These are phyloP conservation scores for Aplochiton taeniatus DNA, from an alignment of 2,797 vertebrate genomes.

Conservation along the genomic window DNA sequence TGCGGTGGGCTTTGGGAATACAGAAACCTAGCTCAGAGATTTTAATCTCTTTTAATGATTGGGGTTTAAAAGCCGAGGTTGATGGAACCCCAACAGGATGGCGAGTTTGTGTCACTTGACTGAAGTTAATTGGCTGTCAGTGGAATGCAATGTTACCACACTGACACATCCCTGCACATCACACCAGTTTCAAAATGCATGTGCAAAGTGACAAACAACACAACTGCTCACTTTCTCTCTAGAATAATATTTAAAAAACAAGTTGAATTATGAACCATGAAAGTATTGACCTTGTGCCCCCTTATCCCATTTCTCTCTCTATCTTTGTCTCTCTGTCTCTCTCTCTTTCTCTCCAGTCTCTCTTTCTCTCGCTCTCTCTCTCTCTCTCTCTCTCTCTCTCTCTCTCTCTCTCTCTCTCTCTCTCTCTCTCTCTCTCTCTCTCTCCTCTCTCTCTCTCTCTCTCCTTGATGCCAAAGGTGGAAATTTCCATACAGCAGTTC, in stretches of 20 bases:
- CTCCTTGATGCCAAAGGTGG: slow-evolving; percentile 58
- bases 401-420: slow-evolving; percentile 1
- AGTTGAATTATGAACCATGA: too few relatives aligned
- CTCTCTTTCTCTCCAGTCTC: not conserved
- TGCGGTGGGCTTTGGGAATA: slow-evolving; percentile 44
- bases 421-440: not conserved
- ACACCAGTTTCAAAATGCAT: too few relatives aligned
- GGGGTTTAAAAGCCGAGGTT: slow-evolving; percentile 31
- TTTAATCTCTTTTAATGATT: slow-evolving; percentile 61
- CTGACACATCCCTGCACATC: too few relatives aligned
- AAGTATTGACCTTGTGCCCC: slow-evolving; percentile 22
- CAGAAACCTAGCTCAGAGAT: slow-evolving; percentile 32
- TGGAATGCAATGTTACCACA: too few relatives aligned
- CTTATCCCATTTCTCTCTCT: slow-evolving; percentile 31
- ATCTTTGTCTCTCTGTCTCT: not conserved
- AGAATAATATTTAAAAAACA: too few relatives aligned
- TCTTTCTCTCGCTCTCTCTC: too few relatives aligned
- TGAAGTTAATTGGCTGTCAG: too few relatives aligned
- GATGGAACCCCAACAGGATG: not conserved
- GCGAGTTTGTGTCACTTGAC: too few relatives aligned
- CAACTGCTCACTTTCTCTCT: too few relatives aligned
- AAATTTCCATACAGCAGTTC: slow-evolving; percentile 72
- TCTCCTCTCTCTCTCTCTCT: slow-evolving; percentile 23
- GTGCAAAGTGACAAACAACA: too few relatives aligned
- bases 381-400: not conserved